These are phyloP conservation scores for Epizoanthus ramosus DNA, from an alignment of 92 coral and sea anemone species.

Conservation along the genomic window DNA sequence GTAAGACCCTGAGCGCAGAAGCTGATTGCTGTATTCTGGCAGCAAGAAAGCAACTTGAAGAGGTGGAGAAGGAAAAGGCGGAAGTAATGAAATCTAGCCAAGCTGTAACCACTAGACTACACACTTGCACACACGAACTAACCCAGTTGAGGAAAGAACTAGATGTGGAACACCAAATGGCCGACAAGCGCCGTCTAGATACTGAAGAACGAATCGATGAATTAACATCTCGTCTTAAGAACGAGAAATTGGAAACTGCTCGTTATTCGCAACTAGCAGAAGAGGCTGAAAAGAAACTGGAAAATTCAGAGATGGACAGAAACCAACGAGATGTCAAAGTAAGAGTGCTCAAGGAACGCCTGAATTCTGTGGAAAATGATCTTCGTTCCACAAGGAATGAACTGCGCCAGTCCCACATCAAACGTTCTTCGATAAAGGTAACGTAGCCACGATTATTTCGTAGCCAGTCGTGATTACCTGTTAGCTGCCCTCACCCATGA, in stretches of 20 bases:
- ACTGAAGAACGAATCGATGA: conserved; percentile 65
- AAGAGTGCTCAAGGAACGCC: conserved; percentile 56
- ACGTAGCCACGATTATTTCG: not conserved
- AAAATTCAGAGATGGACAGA: conserved; percentile 55
- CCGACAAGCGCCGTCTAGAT: conserved; percentile 46
- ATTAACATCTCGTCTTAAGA: conserved; percentile 51
- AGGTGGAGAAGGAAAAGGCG: conserved; percentile 53
- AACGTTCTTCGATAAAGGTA: conserved; percentile 16
- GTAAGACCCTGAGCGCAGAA: conserved; percentile 78
- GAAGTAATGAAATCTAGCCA: conserved; percentile 59
- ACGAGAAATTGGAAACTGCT: conserved; percentile 62
- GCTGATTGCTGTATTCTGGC: conserved; percentile 76
- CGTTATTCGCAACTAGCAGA: conserved; percentile 49
- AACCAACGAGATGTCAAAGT: conserved; percentile 50
- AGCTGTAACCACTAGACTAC: conserved; percentile 54
- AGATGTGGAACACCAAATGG: conserved; percentile 49
- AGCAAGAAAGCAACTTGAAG: conserved; percentile 64
- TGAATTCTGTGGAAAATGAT: conserved; percentile 42
- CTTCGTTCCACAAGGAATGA: conserved; percentile 25
- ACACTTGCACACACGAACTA: conserved; percentile 63
- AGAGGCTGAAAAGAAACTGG: conserved; percentile 52
- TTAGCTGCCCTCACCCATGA: not conserved
- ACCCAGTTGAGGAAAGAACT: conserved; percentile 54
- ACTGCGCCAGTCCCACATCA: not conserved
- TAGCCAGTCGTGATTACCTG: conserved; percentile 18